phyloP scores from a whole-genome alignment of 2,113 vertebrate species.

The Mola mola region DNA sequence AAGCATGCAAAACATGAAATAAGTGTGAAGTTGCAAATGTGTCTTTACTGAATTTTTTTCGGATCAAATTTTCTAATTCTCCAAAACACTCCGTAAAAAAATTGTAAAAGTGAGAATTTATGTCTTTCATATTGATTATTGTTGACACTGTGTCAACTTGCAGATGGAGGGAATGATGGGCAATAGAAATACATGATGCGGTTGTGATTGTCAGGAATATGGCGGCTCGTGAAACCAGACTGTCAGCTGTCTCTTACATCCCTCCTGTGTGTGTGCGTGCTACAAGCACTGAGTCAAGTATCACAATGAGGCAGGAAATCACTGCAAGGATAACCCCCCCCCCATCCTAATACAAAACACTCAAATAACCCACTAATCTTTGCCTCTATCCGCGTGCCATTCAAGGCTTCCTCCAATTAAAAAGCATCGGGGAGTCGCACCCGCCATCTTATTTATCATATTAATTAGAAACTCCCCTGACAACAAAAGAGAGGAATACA shows the following conservation, averaged over 20 bases:
- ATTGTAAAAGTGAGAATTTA: no score
- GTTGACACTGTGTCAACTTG: no score
- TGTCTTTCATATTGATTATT: no score
- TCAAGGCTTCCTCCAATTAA: constrained; percentile 78
- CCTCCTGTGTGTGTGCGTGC: constrained; percentile 7
- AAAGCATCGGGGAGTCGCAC: constrained; percentile 72
- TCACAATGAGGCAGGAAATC: constrained; percentile 79
- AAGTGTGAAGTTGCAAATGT: no score
- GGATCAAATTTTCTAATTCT: no score
- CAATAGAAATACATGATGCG: neutral
- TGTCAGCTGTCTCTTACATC: constrained; percentile 62
- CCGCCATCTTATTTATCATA: constrained; percentile 99
- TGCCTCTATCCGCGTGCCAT: constrained; percentile 64
- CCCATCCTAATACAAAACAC: constrained; percentile 45
- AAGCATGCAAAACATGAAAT: constrained; percentile 2
- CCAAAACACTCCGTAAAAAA: no score
- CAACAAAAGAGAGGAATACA: constrained; percentile 90
- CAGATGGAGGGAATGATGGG: no score
- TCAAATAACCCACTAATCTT: constrained; percentile 74
- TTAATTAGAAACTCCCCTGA: constrained; percentile 99
- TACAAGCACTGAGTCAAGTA: constrained; percentile 34
- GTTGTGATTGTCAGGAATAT: constrained; percentile 42
- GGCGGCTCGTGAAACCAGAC: constrained; percentile 42
- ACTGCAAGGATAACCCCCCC: constrained; percentile 51
- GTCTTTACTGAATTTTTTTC: no score